Conservation (phyloP, 2,888 invertebrate species). For the Trichogramma evanescens region DNA sequence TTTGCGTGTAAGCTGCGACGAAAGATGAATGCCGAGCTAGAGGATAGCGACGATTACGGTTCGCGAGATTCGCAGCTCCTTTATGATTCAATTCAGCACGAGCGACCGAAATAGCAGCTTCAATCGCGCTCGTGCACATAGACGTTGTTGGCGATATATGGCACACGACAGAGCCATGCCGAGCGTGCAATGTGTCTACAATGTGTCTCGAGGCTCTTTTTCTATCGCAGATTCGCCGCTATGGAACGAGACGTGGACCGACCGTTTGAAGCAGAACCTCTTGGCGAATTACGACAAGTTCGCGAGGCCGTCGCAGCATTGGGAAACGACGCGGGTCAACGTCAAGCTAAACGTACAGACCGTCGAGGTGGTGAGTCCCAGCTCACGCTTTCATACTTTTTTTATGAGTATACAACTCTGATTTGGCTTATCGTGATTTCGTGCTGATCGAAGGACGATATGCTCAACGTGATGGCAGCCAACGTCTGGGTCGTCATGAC, state of each 20-base stretch:
- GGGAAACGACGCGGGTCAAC: slow-evolving; percentile 49
- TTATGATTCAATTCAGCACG: no score
- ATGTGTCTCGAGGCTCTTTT: no score
- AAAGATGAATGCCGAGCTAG: no score
- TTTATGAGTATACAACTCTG: background rate
- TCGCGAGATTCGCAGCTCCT: no score
- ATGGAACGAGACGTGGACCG: slow-evolving; percentile 55
- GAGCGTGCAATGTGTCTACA: no score
- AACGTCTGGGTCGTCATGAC: slow-evolving; percentile 25
- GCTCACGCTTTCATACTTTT: background rate
- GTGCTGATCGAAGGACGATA: slow-evolving; percentile 12
- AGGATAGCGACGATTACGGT: no score
- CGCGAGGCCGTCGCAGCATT: slow-evolving; percentile 52
- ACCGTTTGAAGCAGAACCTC: slow-evolving; percentile 53
- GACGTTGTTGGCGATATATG: no score
- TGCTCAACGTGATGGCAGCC: slow-evolving; percentile 19
- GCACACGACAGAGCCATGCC: no score
- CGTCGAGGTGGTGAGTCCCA: slow-evolving; percentile 50
- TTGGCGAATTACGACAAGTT: slow-evolving; percentile 55
- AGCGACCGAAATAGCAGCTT: no score
- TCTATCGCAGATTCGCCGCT: slow-evolving; percentile 19
- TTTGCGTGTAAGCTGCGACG: no score
- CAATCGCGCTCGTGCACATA: no score
- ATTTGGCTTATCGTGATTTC: background rate
- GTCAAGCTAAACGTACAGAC: slow-evolving; percentile 58